phyloP scores from a whole-genome alignment of 2,113 vertebrate species.

The Gulo gulo region DNA sequence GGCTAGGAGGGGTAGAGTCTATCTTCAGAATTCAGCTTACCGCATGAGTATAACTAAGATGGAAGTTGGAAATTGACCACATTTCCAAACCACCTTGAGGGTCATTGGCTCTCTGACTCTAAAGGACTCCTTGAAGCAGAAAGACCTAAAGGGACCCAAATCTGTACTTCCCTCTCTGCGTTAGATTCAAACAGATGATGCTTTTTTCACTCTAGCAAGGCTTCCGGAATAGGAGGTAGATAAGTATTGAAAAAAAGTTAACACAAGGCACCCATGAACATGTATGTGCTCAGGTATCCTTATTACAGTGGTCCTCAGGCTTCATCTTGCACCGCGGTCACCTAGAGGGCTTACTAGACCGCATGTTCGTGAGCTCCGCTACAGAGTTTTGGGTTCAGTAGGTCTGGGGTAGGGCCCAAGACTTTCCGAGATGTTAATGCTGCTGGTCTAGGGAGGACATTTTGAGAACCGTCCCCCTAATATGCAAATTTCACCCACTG shows the following conservation, averaged over 20 bases:
- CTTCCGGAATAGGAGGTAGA: neutral
- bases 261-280: neutral
- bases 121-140: neutral
- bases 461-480: neutral
- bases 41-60: neutral
- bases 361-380: neutral
- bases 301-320: accelerated
- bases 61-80: neutral
- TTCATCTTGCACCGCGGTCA: neutral
- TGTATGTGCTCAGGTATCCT: neutral
- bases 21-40: neutral
- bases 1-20: accelerated
- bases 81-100: neutral
- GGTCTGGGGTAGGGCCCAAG: neutral
- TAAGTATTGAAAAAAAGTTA: neutral
- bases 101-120: neutral
- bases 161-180: neutral
- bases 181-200: neutral
- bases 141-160: neutral
- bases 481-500: accelerated
- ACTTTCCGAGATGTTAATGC: neutral
- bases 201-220: neutral
- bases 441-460: no score
- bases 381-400: neutral
- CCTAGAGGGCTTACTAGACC: neutral